phyloP scores from a whole-genome alignment of 2,888 invertebrate genomes.

The Drosophila rubida region DNA sequence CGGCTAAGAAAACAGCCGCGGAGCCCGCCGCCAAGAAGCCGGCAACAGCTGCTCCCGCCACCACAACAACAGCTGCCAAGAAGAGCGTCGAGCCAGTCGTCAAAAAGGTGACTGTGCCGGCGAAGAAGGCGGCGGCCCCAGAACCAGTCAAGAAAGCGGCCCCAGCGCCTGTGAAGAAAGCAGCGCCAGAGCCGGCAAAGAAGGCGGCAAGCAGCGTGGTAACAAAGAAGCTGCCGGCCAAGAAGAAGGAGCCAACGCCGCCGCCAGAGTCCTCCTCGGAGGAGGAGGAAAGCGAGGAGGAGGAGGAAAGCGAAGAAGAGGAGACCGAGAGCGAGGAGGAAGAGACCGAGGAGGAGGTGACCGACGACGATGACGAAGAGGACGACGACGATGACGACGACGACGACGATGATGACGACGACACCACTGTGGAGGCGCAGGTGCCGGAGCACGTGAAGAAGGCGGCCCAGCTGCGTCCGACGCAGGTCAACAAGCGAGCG shows the following conservation, averaged over 20 bases:
- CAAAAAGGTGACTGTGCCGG: slow-evolving; percentile 50
- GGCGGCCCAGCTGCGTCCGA: slow-evolving; percentile 67
- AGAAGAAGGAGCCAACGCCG: slow-evolving; percentile 83
- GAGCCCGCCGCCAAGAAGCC: slow-evolving; percentile 61
- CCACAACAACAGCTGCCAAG: slow-evolving; percentile 43
- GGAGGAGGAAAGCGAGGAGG: slow-evolving; percentile 57
- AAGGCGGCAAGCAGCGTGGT: slow-evolving; percentile 44
- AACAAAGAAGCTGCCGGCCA: slow-evolving; percentile 60
- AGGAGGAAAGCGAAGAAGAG: slow-evolving; percentile 72
- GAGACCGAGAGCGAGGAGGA: slow-evolving; percentile 68
- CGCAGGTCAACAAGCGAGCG: slow-evolving; percentile 74
- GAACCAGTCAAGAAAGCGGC: slow-evolving; percentile 48
- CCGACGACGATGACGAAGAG: slow-evolving; percentile 59
- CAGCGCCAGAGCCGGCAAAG: slow-evolving; percentile 50
- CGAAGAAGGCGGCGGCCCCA: slow-evolving; percentile 53
- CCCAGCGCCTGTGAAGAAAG: slow-evolving; percentile 59
- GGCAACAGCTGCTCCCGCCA: slow-evolving; percentile 22
- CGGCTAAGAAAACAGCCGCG: slow-evolving; percentile 41
- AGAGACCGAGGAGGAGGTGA: slow-evolving; percentile 64
- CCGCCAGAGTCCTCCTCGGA: slow-evolving; percentile 72
- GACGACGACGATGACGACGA: slow-evolving; percentile 74
- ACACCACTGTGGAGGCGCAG: slow-evolving; percentile 65
- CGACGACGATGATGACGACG: slow-evolving; percentile 57
- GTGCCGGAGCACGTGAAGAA: slow-evolving; percentile 72
- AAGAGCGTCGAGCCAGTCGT: slow-evolving; percentile 47